Conservation (phyloP, 2,113 vertebrate species). For the Colistium nudipinnis region DNA sequence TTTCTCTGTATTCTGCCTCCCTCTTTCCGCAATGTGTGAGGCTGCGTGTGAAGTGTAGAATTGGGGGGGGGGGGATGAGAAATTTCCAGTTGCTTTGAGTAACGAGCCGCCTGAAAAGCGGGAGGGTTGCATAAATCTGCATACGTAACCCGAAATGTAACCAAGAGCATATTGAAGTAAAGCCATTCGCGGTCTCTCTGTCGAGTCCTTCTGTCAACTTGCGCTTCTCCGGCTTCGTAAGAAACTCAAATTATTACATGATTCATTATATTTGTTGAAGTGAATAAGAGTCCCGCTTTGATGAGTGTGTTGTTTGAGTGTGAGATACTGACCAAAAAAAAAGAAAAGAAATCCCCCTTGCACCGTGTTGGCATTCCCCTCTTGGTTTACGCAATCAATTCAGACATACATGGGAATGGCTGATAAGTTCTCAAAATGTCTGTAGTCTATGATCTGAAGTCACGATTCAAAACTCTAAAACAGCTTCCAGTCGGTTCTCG, state of each 20-base stretch:
- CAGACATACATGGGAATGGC: slow-evolving; percentile 47
- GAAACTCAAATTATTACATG: slow-evolving; percentile 55
- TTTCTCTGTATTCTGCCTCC: slow-evolving; percentile 54
- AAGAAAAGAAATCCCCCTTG: slow-evolving; percentile 29
- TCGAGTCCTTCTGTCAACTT: slow-evolving; percentile 47
- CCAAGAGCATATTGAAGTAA: slow-evolving; percentile 43
- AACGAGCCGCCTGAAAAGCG: slow-evolving; percentile 47
- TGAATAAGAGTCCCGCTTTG: slow-evolving; percentile 21
- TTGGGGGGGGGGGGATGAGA: slow-evolving; percentile 31
- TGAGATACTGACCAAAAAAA: no score
- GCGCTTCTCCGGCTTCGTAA: slow-evolving; percentile 17
- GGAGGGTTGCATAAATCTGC: slow-evolving; percentile 63
- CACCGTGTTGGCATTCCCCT: slow-evolving; percentile 22
- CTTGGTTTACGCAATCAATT: slow-evolving; percentile 60
- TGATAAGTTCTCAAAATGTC: slow-evolving; percentile 54
- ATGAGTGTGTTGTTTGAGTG: slow-evolving; percentile 1
- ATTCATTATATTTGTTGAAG: slow-evolving; percentile 63
- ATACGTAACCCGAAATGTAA: slow-evolving; percentile 53
- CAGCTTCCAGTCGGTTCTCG: slow-evolving; percentile 2
- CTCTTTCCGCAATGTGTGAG: slow-evolving; percentile 27
- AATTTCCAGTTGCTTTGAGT: slow-evolving; percentile 63
- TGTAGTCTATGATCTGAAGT: slow-evolving; percentile 43
- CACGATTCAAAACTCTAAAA: slow-evolving; percentile 15
- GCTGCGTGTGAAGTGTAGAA: slow-evolving; percentile 43
- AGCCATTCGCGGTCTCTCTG: slow-evolving; percentile 59